phyloP scores from a whole-genome alignment of 2,888 invertebrate species.

The Cepaea hortensis region DNA sequence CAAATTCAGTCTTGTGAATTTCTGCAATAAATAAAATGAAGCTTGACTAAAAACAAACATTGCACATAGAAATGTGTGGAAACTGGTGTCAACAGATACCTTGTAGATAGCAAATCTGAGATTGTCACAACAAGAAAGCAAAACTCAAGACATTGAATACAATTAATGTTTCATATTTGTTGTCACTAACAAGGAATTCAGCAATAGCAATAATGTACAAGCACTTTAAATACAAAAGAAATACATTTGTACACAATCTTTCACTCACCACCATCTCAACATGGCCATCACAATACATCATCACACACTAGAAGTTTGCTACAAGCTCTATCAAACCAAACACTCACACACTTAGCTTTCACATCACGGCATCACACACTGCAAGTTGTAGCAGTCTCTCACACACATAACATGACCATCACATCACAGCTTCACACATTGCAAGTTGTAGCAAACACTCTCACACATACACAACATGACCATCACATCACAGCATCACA shows the following conservation, averaged over 20 bases:
- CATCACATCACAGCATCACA: no score
- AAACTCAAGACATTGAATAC: not conserved
- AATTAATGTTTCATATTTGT: not conserved
- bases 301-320: no score
- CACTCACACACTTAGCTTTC: no score
- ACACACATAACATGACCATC: no score
- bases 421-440: no score
- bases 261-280: not conserved
- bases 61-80: slow-evolving; percentile 21
- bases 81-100: slow-evolving; percentile 1
- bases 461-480: not conserved
- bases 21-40: not conserved
- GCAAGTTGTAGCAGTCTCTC: no score
- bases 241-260: not conserved
- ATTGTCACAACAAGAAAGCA: slow-evolving; percentile 11
- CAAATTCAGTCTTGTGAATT: not conserved
- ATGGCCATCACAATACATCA: not conserved
- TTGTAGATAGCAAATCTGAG: slow-evolving; percentile 5
- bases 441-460: not conserved
- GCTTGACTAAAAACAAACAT: not conserved
- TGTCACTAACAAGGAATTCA: not conserved
- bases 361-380: no score
- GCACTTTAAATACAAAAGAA: slow-evolving; percentile 22
- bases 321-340: not conserved
- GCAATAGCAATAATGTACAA: slow-evolving; percentile 17